A percentile compares a stretch with the other conserved stretches of the same genome.
phyloP scores from a whole-genome alignment of 2,113 vertebrate species.

The Hyperopisus bebe region DNA sequence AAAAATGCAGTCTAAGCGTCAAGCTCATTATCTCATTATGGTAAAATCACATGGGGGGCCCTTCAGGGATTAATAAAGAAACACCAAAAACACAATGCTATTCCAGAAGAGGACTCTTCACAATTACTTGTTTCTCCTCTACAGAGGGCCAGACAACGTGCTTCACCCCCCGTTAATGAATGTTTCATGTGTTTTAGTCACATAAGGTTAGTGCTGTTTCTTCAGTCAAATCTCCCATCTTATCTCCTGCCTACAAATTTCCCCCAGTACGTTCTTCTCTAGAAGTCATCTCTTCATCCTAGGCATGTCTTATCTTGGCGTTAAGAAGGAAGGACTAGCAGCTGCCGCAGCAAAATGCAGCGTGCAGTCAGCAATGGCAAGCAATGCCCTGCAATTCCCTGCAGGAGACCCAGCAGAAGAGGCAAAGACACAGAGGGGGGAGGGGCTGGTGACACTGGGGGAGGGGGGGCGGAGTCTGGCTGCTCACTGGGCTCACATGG shows the following conservation, averaged over 20 bases:
- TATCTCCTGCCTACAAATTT: background rate
- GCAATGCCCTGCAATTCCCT: background rate
- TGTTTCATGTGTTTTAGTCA: background rate
- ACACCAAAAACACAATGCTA: background rate
- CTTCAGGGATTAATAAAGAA: background rate
- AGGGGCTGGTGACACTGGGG: background rate
- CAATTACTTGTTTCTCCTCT: background rate
- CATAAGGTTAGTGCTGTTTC: background rate
- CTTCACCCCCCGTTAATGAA: background rate
- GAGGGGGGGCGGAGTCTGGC: background rate
- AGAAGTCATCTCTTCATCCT: background rate
- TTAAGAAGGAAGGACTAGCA: background rate
- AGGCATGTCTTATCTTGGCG: background rate
- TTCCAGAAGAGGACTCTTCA: background rate
- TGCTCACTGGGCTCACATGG: background rate
- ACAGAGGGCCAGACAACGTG: background rate
- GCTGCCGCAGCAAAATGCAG: background rate
- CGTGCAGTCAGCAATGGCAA: background rate
- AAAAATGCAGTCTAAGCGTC: background rate
- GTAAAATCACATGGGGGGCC: background rate
- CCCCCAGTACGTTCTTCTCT: background rate
- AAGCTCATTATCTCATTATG: background rate
- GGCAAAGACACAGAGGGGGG: background rate
- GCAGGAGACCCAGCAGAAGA: background rate
- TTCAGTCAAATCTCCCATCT: background rate